Evolutionary conservation across 1,140 invertebrate genomes (phyloP), one percentile per base, ranked within the genome.

Genomic region (Drosophila ogumai): DNA sequence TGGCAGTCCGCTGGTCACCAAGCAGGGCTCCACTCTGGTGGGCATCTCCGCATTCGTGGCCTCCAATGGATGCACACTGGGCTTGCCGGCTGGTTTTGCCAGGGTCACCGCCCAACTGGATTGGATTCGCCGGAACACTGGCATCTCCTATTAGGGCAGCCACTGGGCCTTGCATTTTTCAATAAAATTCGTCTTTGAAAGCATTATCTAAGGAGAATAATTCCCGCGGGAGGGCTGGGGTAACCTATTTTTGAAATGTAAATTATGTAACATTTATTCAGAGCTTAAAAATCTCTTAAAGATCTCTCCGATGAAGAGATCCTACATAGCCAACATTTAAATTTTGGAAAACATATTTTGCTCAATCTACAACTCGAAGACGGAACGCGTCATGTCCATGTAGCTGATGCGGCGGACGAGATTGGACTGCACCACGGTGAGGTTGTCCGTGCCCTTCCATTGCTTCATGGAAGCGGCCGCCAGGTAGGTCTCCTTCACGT

Each of bases 371-470:
- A 88, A 22, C 10, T 90, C 41, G 9, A 88, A 88, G 1, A 68
- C 10, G 17, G 85, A 90, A 12, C 59, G 65, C 28, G 59, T 56
- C 3, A 75, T 50, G 38, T 88, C 84, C 28, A 85, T 28, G 25
- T 75, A 85, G 50, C 81, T 90, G 0, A 17, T 52, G 10, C 74
- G 85, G 4, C 85, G 85, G 4, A 78, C 61, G 22, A 88, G 67
- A 50, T 90, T 79, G 8, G 86, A 90, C 34, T 88, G 85, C 4
- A 88, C 85, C 40, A 90, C 85, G 19, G 60, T 46, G 12, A 90
- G 32, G 36, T 49, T 66, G 2, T 69, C 65, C 5, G 32, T 43
- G 9, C 19, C 6, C 19, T 59, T 60, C 64, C 72, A 75, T 2
- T 50, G 22, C n/a, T 46, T 32, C 81, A 85, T 72, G 7, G 3